A percentile compares a stretch with the other conserved stretches of the same genome.
Evolutionary conservation across 2,888 invertebrate genomes (phyloP).

Genomic region (Drosophila anomalipes): DNA sequence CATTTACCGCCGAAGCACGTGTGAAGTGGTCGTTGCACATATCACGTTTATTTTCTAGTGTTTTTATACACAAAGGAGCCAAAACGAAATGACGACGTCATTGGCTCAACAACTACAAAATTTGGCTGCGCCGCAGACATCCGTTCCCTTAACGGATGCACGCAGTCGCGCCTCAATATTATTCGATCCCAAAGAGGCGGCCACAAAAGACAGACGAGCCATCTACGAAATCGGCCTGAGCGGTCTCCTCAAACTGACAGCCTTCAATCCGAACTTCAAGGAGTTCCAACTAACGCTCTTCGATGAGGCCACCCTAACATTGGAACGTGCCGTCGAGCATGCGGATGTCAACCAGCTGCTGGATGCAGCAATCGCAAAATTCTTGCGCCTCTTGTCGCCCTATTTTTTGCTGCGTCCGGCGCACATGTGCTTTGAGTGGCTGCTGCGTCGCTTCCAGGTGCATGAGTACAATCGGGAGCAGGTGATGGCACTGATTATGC

Average conservation of each 20-base stretch:
- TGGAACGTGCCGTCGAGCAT: constrained; percentile 93
- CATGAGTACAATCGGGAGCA: constrained; percentile 95
- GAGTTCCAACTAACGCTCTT: constrained; percentile 92
- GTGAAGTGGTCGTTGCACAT: constrained; percentile 34
- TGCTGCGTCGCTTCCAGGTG: constrained; percentile 94
- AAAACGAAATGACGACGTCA: constrained; percentile 88
- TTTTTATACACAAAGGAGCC: constrained; percentile 27
- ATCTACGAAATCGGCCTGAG: constrained; percentile 94
- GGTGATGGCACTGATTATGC: constrained; percentile 92
- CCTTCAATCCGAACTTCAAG: constrained; percentile 90
- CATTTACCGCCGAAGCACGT: constrained; percentile 54
- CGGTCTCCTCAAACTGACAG: constrained; percentile 93
- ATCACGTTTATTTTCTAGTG: constrained; percentile 13
- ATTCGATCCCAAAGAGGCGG: constrained; percentile 96
- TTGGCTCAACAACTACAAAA: constrained; percentile 92
- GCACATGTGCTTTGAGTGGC: constrained; percentile 98
- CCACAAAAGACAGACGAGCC: constrained; percentile 92
- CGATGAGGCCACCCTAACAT: constrained; percentile 90
- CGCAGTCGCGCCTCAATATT: constrained; percentile 92
- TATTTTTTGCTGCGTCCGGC: constrained; percentile 93
- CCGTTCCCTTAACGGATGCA: constrained; percentile 88
- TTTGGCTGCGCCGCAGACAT: constrained; percentile 92
- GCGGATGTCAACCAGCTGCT: constrained; percentile 91
- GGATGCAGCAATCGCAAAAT: constrained; percentile 91
- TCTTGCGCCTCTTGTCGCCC: constrained; percentile 93